A percentile compares a stretch with the other conserved stretches of the same genome.
Conservation (phyloP, 1,140 invertebrate genomes). For the Eubasilissa regina region DNA sequence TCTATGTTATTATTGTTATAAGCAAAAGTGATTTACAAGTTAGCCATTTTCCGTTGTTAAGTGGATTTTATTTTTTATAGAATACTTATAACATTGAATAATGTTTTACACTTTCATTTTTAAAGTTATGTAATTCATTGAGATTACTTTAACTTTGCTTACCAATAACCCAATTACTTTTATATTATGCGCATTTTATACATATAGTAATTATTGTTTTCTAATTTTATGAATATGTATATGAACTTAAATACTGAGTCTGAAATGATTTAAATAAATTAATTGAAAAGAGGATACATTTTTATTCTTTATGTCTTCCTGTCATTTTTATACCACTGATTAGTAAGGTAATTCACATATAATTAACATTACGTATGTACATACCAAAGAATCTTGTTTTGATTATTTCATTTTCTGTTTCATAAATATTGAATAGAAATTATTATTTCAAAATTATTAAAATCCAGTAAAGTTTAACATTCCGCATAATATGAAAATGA, state of each 20-base stretch:
- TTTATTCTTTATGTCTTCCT: neutral
- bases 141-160: constrained; percentile 46
- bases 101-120: constrained; percentile 31
- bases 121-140: constrained; percentile 25
- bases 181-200: constrained; percentile 43
- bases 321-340: no score
- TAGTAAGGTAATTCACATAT: neutral
- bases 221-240: constrained; percentile 57
- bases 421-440: no score
- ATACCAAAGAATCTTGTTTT: no score
- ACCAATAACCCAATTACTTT: constrained; percentile 51
- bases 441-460: no score
- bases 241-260: constrained; percentile 54
- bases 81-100: constrained; percentile 29
- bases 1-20: constrained; percentile 46
- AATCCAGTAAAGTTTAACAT: no score
- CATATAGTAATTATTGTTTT: constrained; percentile 52
- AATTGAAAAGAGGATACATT: constrained; percentile 31
- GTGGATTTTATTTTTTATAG: constrained; percentile 47
- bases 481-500: no score
- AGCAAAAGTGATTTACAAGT: constrained; percentile 54
- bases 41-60: constrained; percentile 52
- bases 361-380: no score
- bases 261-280: constrained; percentile 55
- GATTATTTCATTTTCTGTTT: no score